These are phyloP conservation scores for Spilarctia lutea DNA, from an alignment of 2,888 invertebrate species.

Conservation along the genomic window DNA sequence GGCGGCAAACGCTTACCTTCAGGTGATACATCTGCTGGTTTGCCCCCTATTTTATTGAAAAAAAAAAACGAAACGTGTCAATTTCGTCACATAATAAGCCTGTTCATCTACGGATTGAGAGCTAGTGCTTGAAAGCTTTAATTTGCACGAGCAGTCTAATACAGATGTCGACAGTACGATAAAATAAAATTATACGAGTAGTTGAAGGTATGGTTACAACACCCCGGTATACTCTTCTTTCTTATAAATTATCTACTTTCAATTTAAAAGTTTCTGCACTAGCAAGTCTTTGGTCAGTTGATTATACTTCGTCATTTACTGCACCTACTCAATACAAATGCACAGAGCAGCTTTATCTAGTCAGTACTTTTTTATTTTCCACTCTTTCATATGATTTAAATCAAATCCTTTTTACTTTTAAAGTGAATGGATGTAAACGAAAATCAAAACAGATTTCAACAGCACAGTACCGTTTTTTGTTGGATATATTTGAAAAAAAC, in stretches of 20 bases:
- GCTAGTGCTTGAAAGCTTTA: not conserved
- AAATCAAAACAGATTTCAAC: not conserved
- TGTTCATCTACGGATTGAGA: not conserved
- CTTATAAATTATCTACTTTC: not conserved
- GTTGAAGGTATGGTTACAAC: not conserved
- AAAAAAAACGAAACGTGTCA: not conserved
- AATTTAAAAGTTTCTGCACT: not conserved
- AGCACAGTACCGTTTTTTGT: not conserved
- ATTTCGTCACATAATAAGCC: not conserved
- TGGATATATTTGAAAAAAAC: not conserved
- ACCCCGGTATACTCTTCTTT: not conserved
- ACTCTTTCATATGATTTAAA: too few relatives aligned
- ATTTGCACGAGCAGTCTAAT: not conserved
- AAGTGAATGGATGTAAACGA: not conserved
- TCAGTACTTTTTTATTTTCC: not conserved
- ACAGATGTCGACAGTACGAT: too few relatives aligned
- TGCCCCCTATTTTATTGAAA: too few relatives aligned
- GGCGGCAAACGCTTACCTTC: too few relatives aligned
- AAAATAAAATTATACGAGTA: too few relatives aligned
- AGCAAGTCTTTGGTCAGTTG: not conserved
- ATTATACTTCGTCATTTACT: not conserved
- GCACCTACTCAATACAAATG: too few relatives aligned
- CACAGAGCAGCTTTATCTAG: too few relatives aligned
- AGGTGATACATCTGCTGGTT: too few relatives aligned
- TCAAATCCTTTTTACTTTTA: too few relatives aligned